Evolutionary conservation across 2,888 invertebrate species (phyloP), one percentile per base, ranked within the genome.

Genomic region (Sympetrum striolatum): DNA sequence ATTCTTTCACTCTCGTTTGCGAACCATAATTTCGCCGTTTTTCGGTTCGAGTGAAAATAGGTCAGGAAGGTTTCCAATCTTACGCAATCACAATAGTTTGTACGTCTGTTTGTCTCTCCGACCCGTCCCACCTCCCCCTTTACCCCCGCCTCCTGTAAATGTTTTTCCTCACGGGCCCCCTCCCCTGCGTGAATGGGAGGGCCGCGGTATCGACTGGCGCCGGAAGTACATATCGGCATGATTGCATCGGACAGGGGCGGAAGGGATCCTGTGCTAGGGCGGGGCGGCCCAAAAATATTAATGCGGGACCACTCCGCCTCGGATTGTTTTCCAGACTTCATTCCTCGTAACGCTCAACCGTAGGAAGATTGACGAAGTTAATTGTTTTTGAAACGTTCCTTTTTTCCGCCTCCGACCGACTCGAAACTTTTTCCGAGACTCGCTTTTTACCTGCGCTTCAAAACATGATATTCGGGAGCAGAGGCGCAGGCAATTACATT

Each of bases 201-300:
- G 37, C 48, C 35, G 37, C 35, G 53, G 60, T 86, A 86, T 86
- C 86, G 86, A 86, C 86, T 60, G 86, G 60, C 86, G 60, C 60
- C 86, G 86, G 86, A 86, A 86, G 86, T 64, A 86, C 64, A 60
- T 86, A 86, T 86, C 86, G 37, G 58, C 58, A 64, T 86, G 86
- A 86, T 86, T 86, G 37, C 86, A 64, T 86, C 37, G 86, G 86
- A 86, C 86, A 86, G 86, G 58, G 37, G 60, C 44, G 22, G 81
- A 81, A 48, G 82, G 58, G 82, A 60, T 58, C 31, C 35, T 22
- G 58, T 1, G 37, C 60, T 64, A 10, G 86, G 86, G 86, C 86
- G 86, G 64, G 86, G 86, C 86, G 60, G 60, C 35, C 37, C 31
- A 82, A 86, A 60, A 37, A 37, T 58, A 58, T 60, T 37, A 86